A percentile compares a stretch with the other conserved stretches of the same genome.
Evolutionary conservation across 1,140 invertebrate species (phyloP).

Genomic region (Drosophila ficusphila): DNA sequence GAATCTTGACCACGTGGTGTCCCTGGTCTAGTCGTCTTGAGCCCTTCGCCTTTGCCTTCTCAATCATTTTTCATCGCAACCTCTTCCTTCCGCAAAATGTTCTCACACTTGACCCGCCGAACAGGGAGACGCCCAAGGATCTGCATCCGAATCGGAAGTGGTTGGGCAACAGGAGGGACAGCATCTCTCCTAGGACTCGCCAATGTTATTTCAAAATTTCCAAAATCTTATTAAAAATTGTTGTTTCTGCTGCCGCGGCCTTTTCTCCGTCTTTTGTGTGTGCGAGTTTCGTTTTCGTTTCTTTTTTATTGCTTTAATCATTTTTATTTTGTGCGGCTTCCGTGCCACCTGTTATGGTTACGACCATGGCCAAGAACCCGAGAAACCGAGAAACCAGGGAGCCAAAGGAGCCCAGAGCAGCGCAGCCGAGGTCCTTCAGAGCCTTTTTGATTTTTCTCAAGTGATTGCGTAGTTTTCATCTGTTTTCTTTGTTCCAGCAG

Average conservation of each 20-base stretch:
- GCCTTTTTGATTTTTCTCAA: conserved; percentile 81
- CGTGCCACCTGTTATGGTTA: conserved; percentile 79
- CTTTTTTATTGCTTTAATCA: conserved; percentile 78
- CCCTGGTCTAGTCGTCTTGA: background rate
- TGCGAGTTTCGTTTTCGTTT: conserved; percentile 48
- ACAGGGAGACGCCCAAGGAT: conserved; percentile 48
- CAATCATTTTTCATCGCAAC: conserved; percentile 68
- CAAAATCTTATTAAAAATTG: conserved; percentile 81
- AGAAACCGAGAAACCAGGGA: background rate
- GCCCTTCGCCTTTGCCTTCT: conserved; percentile 42
- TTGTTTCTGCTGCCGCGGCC: conserved; percentile 58
- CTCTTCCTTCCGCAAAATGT: conserved; percentile 82
- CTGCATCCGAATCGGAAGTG: conserved; percentile 61
- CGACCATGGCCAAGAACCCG: conserved; percentile 11
- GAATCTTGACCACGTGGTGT: conserved; percentile 76
- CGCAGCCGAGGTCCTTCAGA: conserved; percentile 51
- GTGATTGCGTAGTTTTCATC: conserved; percentile 81
- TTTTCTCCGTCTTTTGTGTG: conserved; percentile 53
- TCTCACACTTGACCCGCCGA: conserved; percentile 77
- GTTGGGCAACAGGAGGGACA: conserved; percentile 32
- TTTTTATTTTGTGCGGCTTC: conserved; percentile 83
- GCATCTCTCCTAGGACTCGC: conserved; percentile 40
- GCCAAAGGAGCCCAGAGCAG: conserved; percentile 9
- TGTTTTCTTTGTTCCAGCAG: conserved; percentile 63
- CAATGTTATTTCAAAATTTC: conserved; percentile 56